Evolutionary conservation across 2,888 invertebrate species (phyloP), one percentile per base, ranked within the genome.

Genomic region (Cheilosia scutellata): DNA sequence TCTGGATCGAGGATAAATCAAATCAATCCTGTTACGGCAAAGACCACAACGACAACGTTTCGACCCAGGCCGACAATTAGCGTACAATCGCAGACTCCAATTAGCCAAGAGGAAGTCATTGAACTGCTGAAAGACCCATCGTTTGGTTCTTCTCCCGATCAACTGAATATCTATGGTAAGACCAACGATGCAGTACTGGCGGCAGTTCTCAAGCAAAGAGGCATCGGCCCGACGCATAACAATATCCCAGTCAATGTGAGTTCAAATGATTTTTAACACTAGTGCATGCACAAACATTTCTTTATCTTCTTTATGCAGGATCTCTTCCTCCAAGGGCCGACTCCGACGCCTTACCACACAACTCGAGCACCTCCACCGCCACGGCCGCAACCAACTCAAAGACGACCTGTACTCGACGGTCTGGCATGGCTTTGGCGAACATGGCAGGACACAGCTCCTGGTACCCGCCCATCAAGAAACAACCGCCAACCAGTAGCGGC

Each of bases 151-250:
- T 88, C 90, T 0, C 88, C 90, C 7, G 90, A 90, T 13, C 79
- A 78, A n/a, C 79, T 83, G 13, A 87, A 87, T 55, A 83, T 87
- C n/a, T 94, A 93, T 76, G 95, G 95, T 13, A 94, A 94, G 88
- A 94, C 94, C 79, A 94, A 95, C 88, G 96, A 96, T 83, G 96
- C 96, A 0, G 92, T 96, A 83, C 93, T 96, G 31, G 95, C 96
- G 0, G 95, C 95, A 3, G 91, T 96, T 71, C 92, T 96, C 62
- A 95, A 95, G 92, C 94, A 95, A 89, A 94, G 95, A 90, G 96
- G 96, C 49, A 95, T 96, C 88, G 95, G 95, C 77, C 96, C 96
- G 4, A 93, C 94, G n/a, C 95, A 89, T 40, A 89, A 90, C 77
- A 89, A 89, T 57, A 76, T 91, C n/a, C 90, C 90, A 40, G 78